Evolutionary conservation across 2,797 vertebrate species (phyloP).

Genomic region (Tangara arthus): DNA sequence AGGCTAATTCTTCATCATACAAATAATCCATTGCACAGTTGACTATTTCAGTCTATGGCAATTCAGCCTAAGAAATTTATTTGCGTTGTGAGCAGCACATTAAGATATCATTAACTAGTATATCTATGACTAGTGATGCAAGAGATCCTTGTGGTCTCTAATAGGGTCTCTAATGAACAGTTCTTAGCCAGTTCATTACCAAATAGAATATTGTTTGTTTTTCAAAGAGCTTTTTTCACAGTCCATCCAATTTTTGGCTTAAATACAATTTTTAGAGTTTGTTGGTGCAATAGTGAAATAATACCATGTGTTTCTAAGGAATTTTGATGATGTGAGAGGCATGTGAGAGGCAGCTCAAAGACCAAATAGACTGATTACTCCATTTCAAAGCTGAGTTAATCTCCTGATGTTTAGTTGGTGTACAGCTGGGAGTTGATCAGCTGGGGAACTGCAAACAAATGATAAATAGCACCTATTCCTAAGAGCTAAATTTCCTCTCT

Average conservation of each 20-base stretch:
- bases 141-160: background rate
- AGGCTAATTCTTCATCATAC: background rate
- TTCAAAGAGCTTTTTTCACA: background rate
- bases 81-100: background rate
- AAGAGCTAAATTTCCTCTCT: background rate
- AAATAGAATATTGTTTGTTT: background rate
- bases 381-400: background rate
- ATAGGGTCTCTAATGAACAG: background rate
- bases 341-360: background rate
- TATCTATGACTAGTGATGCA: background rate
- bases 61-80: background rate
- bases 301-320: background rate
- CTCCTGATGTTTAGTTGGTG: background rate
- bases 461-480: background rate
- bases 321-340: background rate
- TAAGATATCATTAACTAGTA: background rate
- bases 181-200: background rate
- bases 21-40: background rate
- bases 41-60: background rate
- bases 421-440: background rate
- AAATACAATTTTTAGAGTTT: background rate
- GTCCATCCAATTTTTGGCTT: background rate
- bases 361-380: background rate
- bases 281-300: background rate
- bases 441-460: background rate